Evolutionary conservation across 2,113 vertebrate species (phyloP).

Genomic region (Ceyx melanurus): DNA sequence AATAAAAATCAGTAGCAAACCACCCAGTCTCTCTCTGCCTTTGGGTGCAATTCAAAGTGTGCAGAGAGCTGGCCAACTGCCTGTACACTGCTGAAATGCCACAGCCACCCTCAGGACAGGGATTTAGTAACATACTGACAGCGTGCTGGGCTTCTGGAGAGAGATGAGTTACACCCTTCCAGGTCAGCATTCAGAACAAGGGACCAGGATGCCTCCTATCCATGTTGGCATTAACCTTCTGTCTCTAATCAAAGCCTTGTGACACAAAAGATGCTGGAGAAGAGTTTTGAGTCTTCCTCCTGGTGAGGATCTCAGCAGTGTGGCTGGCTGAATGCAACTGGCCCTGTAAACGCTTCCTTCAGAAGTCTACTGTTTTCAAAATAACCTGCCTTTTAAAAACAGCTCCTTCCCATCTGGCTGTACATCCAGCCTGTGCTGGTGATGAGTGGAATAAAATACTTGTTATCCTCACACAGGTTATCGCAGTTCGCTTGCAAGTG

Average conservation of each 20-base stretch:
- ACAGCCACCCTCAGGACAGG: conserved; percentile 45
- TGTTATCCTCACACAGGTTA: not conserved
- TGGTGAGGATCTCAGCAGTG: not conserved
- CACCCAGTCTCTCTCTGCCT: not conserved
- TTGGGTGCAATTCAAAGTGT: conserved; percentile 16
- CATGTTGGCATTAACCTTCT: conserved; percentile 27
- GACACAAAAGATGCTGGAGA: conserved; percentile 17
- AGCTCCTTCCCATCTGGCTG: not conserved
- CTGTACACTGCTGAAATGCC: conserved; percentile 41
- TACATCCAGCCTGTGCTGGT: not conserved
- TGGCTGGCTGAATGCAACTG: not conserved
- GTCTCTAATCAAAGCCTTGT: conserved; percentile 46
- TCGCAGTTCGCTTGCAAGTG: not conserved
- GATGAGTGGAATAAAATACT: conserved; percentile 31
- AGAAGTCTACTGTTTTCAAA: not conserved
- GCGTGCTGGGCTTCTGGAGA: not conserved
- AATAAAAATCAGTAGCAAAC: conserved; percentile 6
- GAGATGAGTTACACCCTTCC: conserved; percentile 44
- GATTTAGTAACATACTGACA: not conserved
- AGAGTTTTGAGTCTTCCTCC: not conserved
- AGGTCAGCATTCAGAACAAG: conserved; percentile 11
- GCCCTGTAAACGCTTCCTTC: not conserved
- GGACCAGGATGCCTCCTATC: not conserved
- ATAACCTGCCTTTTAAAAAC: not conserved
- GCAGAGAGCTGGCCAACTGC: conserved; percentile 37